phyloP scores from a whole-genome alignment of 2,797 vertebrate genomes.

The Diceros bicornis region DNA sequence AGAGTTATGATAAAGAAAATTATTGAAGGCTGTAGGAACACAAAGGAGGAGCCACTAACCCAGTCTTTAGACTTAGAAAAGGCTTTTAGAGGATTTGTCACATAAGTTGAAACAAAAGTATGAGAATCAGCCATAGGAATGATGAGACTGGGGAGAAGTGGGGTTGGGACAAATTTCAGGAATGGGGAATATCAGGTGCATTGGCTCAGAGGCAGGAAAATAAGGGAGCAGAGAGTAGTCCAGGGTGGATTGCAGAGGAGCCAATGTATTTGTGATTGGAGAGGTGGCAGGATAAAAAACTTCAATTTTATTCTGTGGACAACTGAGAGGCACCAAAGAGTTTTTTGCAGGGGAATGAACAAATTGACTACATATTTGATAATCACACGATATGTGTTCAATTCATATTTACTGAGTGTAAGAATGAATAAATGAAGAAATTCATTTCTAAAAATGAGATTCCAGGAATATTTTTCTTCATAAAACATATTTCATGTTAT shows the following conservation, averaged over 20 bases:
- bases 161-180: neutral
- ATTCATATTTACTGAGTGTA: conserved; percentile 8
- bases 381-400: neutral
- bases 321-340: neutral
- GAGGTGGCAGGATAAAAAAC: neutral
- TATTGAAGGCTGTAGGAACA: neutral
- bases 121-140: neutral
- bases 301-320: neutral
- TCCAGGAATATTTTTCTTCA: neutral
- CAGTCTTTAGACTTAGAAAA: neutral
- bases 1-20: neutral
- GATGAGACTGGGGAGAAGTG: neutral
- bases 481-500: neutral
- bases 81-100: neutral
- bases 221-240: neutral
- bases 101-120: neutral
- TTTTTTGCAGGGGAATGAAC: neutral
- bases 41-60: neutral
- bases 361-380: neutral
- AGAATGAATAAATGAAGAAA: conserved; percentile 16
- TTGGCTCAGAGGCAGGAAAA: neutral
- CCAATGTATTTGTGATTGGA: neutral
- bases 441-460: neutral
- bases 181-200: neutral
- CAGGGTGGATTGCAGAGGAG: neutral